Conservation (phyloP, 2,113 vertebrate species). For the Sinocyclocheilus anophthalmus region DNA sequence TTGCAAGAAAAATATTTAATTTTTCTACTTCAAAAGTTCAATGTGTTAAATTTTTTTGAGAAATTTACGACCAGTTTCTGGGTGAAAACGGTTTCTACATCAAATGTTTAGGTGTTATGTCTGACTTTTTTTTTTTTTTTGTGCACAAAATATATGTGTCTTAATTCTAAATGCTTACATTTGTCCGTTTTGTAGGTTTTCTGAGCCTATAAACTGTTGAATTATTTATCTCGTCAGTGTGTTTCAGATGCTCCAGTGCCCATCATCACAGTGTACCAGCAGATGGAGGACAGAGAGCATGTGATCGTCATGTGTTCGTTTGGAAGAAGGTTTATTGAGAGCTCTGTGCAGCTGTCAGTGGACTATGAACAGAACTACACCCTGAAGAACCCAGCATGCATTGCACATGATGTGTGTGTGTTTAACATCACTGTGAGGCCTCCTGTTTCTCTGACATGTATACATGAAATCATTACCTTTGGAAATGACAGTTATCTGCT, state of each 20-base stretch:
- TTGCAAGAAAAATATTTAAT: too few species aligned
- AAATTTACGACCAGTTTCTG: too few species aligned
- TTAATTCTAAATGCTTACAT: too few species aligned
- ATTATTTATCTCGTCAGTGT: not conserved
- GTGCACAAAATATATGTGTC: too few species aligned
- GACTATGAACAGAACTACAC: not conserved
- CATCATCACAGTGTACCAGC: slow-evolving; percentile 26
- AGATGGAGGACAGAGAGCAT: not conserved
- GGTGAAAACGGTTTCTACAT: too few species aligned
- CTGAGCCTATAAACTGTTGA: too few species aligned
- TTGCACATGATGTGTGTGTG: not conserved
- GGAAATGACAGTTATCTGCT: not conserved
- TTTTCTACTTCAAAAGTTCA: too few species aligned
- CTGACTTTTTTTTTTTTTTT: too few species aligned
- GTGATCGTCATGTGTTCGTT: not conserved
- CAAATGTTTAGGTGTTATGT: too few species aligned
- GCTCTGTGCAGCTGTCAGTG: not conserved
- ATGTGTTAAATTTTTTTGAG: too few species aligned
- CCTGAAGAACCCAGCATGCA: not conserved
- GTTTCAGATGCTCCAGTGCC: slow-evolving; percentile 34
- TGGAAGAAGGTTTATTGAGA: too few species aligned
- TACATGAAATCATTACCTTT: not conserved
- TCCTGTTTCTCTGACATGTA: slow-evolving; percentile 32
- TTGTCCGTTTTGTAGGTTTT: too few species aligned
- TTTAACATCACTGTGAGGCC: slow-evolving; percentile 22